Evolutionary conservation across 2,113 vertebrate genomes (phyloP), one percentile per base, ranked within the genome.

Genomic region (Xerus inauris): DNA sequence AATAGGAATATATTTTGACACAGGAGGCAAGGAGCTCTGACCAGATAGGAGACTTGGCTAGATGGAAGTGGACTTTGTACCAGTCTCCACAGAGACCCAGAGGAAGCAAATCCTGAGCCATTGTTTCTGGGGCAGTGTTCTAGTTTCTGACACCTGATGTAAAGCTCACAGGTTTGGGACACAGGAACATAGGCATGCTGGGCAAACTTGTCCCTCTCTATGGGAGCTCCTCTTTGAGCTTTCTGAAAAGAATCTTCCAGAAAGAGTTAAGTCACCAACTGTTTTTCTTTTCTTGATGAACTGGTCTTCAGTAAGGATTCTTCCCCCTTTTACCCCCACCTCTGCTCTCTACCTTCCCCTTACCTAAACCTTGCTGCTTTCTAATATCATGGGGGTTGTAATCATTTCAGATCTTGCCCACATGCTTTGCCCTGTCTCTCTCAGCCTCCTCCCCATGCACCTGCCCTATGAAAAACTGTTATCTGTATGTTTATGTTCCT

Each of bases 101-200:
- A 5, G 0, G 57, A 13, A 69, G 30, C 32, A 49, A 67, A 19
- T 24, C 38, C 42, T 10, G 8, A 80, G 64, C 17, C 38, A 26
- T 1, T 10, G 6, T 85, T 38, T 79, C 84, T 35, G 8, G 42
- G 30, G 26, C 26, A 24, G 40, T 1, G 32, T 26, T 83, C 26
- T 13, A 7, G 16, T 35, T 84, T 80, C 57, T 87, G 22, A 47
- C 51, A 76, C 28, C 67, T 64, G 30, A 40, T 17, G 14, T 40
- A 19, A 89, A 94, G n/a, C 26, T 73, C 17, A 6, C 8, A 8
- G 42, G 28, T 2, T 19, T 49, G 5, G 87, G 69, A 81, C 42
- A 28, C 54, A 24, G 69, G 14, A 8, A 80, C 1, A 0, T 38
- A 19, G 5, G 6, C 6, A n/a, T n/a, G 5, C 3, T 0, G 5